Evolutionary conservation across 92 coral and sea anemone species (phyloP).

Genomic region (Meandrina meandrites): DNA sequence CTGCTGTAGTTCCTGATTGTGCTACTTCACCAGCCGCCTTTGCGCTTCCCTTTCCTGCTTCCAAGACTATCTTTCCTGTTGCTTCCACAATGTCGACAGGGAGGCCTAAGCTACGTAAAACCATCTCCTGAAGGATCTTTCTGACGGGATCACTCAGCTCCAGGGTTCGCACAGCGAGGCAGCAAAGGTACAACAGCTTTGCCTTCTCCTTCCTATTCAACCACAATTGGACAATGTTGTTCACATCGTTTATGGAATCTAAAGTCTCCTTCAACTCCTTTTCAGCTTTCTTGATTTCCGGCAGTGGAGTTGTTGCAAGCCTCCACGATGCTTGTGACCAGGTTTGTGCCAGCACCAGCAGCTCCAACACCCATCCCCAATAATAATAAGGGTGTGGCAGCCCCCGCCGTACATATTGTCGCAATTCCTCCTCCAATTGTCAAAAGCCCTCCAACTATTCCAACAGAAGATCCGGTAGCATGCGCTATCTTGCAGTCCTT

Average conservation of each 20-base stretch:
- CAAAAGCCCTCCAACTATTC: background rate
- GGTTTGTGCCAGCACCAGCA: constrained; percentile 8
- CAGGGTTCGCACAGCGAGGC: background rate
- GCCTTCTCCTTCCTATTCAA: background rate
- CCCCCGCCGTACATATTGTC: background rate
- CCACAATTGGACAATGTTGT: background rate
- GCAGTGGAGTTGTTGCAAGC: background rate
- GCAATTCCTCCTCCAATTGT: constrained; percentile 13
- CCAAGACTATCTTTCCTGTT: too few species aligned
- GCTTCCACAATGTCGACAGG: background rate
- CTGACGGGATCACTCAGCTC: background rate
- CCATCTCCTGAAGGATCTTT: background rate
- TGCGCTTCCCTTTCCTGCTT: background rate
- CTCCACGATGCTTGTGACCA: background rate
- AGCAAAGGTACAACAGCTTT: background rate
- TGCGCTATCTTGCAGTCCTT: background rate
- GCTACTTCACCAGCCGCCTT: background rate
- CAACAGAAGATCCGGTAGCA: background rate
- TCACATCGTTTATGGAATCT: background rate
- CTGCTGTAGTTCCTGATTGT: too few species aligned
- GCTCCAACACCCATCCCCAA: background rate
- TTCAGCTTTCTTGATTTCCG: background rate
- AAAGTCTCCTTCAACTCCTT: background rate
- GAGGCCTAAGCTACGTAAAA: background rate
- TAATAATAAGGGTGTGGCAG: background rate